Evolutionary conservation across 2,113 vertebrate genomes (phyloP), one percentile per base, ranked within the genome.

Genomic region (Solea solea): DNA sequence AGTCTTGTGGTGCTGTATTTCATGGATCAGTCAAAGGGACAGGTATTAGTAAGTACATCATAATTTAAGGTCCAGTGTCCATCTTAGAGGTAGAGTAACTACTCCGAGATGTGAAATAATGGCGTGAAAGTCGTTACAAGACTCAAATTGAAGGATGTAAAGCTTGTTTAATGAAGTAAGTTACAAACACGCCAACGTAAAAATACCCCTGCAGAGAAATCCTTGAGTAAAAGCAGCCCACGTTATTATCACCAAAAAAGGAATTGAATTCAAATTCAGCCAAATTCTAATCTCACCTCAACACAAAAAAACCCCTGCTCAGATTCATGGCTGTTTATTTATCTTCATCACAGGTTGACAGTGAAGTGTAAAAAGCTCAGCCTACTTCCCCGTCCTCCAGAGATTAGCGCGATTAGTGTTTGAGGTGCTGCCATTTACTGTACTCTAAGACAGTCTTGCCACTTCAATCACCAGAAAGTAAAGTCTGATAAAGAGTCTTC

Each of bases 401-500:
- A 69, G 69, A 73, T 49, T 54, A 54, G 63, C 46, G 57, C 28
- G 8, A 28, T 57, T 53, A 9, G 14, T 34, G 56, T 53, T 68
- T 49, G 63, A 68, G 68, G 57, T 71, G 63, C 44, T 67, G 62
- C 72, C 21, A 13, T 72, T 66, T 67, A 63, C 41, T 1, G 3
- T 28, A 48, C 40, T 15, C 34, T 48, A 48, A 69, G 40, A 59
- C 48, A 72, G 64, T 41, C 69, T 64, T 54, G 59, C 49, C 51
- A 59, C 55, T 64, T 69, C 74, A 81, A 55, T 72, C 59, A 68
- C 8, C 1, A 1, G 12, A 27, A 68, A 48, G 63, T 44, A 34
- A 76, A 68, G 63, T 64, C 73, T 76, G 34, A 34, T 76, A 68
- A 81, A 71, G 58, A 64, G 53, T 69, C 64, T 72, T 71, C 62